phyloP scores from a whole-genome alignment of 2,888 invertebrate genomes.

The Spialia ferax region DNA sequence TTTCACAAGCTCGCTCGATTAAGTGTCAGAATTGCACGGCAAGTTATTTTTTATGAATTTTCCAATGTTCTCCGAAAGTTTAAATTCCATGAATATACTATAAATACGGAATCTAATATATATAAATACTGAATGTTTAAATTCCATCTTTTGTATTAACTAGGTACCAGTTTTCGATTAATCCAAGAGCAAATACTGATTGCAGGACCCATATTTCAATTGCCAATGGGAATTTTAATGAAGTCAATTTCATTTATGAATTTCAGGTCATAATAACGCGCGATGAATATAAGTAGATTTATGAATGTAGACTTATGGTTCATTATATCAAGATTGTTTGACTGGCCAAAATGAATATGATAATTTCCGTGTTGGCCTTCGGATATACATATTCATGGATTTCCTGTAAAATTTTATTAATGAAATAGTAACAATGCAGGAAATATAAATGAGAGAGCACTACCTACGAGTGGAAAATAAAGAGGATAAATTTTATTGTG shows the following conservation, averaged over 20 bases:
- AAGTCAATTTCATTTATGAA: constrained; percentile 17
- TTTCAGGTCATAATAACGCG: neutral
- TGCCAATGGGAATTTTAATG: constrained; percentile 28
- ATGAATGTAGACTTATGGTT: constrained; percentile 13
- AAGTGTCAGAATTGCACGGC: constrained; percentile 56
- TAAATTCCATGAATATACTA: constrained; percentile 21
- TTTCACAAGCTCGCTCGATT: constrained; percentile 66
- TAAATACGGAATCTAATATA: too few species aligned
- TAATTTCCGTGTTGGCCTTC: constrained; percentile 16
- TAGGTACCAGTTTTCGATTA: constrained; percentile 27
- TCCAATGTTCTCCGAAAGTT: constrained; percentile 9
- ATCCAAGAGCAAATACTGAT: constrained; percentile 19
- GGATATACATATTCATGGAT: constrained; percentile 3
- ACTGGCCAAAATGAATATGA: constrained; percentile 21
- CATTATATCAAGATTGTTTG: constrained; percentile 12
- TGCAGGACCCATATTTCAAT: constrained; percentile 23
- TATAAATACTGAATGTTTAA: constrained; percentile 25
- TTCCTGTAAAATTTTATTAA: constrained; percentile 9
- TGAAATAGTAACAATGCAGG: neutral
- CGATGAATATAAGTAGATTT: constrained; percentile 8
- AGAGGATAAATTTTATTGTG: too few species aligned
- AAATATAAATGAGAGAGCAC: neutral
- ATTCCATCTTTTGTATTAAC: constrained; percentile 19
- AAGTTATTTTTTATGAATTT: constrained; percentile 42
- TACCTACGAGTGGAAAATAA: too few species aligned